Evolutionary conservation across 2,888 invertebrate genomes (phyloP).

Genomic region (Xestia c-nigrum): DNA sequence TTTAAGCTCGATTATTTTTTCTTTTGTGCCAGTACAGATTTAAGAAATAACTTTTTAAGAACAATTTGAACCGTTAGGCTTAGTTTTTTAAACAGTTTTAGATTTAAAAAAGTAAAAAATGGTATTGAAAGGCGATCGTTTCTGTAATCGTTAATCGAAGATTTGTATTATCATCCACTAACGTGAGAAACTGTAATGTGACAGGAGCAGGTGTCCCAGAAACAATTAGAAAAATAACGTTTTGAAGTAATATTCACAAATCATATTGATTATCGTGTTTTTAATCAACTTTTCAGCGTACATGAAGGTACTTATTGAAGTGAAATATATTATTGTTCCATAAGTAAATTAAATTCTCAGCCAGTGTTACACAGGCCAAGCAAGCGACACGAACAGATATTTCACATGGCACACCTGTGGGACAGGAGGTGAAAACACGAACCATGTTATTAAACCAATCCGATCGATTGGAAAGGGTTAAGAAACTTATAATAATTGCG

Average conservation of each 20-base stretch:
- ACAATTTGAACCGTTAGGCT: slow-evolving; percentile 74
- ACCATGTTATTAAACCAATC: slow-evolving; percentile 88
- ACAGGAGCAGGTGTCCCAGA: background rate
- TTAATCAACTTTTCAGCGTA: background rate
- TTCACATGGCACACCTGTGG: slow-evolving; percentile 82
- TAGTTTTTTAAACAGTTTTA: slow-evolving; percentile 56
- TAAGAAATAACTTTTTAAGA: slow-evolving; percentile 68
- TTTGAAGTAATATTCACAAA: background rate
- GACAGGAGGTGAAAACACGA: slow-evolving; percentile 81
- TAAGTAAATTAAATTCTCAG: slow-evolving; percentile 20
- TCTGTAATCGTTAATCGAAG: slow-evolving; percentile 11
- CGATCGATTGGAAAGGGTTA: slow-evolving; percentile 89
- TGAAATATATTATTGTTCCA: background rate
- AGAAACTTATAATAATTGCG: slow-evolving; percentile 85
- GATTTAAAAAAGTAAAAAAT: slow-evolving; percentile 44
- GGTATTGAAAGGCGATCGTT: slow-evolving; percentile 42
- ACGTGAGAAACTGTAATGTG: slow-evolving; percentile 18
- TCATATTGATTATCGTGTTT: background rate
- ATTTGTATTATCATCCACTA: slow-evolving; percentile 2
- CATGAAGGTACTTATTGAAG: no score
- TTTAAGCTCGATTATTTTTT: slow-evolving; percentile 89
- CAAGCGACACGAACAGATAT: slow-evolving; percentile 45
- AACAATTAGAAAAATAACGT: background rate
- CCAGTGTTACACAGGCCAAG: slow-evolving; percentile 24
- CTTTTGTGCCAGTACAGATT: slow-evolving; percentile 75